phyloP scores from a whole-genome alignment of 2,113 vertebrate genomes.

The Nothobranchius furzeri region DNA sequence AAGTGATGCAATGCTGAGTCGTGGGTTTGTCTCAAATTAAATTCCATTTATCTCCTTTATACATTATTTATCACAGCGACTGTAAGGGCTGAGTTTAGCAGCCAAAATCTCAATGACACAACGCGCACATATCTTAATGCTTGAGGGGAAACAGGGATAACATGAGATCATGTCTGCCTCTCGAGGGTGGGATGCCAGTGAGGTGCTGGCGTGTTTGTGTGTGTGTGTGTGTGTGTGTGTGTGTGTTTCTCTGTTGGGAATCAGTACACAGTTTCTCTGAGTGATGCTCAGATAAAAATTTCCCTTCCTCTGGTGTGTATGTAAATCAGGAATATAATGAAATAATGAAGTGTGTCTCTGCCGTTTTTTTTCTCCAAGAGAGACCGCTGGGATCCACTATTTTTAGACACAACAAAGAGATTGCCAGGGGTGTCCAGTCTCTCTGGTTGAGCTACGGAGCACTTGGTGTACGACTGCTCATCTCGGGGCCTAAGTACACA shows the following conservation, averaged over 20 bases:
- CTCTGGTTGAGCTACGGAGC: constrained; percentile 59
- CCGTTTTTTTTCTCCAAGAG: constrained; percentile 40
- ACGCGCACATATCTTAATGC: constrained; percentile 63
- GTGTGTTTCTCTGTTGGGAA: constrained; percentile 56
- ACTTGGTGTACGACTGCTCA: constrained; percentile 43
- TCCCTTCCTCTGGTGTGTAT: constrained; percentile 62
- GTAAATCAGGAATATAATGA: constrained; percentile 69
- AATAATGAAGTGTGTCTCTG: constrained; percentile 61
- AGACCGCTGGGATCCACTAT: constrained; percentile 63
- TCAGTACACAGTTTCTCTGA: constrained; percentile 50
- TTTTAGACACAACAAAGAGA: constrained; percentile 77
- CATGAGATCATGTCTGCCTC: constrained; percentile 74
- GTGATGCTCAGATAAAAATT: constrained; percentile 50
- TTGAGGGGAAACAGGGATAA: constrained; percentile 70
- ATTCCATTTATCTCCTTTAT: constrained; percentile 58
- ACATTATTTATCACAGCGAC: constrained; percentile 71
- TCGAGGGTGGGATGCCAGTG: constrained; percentile 57
- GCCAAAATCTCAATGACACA: constrained; percentile 61
- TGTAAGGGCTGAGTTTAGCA: constrained; percentile 48
- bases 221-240: constrained; percentile 37
- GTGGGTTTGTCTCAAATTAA: constrained; percentile 60
- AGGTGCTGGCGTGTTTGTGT: constrained; percentile 56
- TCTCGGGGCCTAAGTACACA: constrained; percentile 42
- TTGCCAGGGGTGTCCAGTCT: constrained; percentile 71
- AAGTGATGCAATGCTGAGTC: constrained; percentile 54